Conservation (phyloP, 2,797 vertebrate species). For the Rhodeus uyekii region DNA sequence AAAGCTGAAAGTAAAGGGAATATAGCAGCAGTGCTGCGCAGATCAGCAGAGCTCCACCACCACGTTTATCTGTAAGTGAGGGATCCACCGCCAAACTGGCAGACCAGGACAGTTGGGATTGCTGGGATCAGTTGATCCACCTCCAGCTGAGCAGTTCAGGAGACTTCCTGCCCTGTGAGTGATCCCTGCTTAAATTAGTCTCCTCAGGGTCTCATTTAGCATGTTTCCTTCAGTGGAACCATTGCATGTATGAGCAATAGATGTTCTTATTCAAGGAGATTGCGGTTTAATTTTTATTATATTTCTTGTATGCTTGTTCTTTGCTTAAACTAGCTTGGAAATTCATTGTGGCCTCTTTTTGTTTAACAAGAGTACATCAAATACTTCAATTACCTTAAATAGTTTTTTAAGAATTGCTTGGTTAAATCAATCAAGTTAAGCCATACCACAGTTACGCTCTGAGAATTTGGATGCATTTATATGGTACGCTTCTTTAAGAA, state of each 20-base stretch:
- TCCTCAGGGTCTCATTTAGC: background rate
- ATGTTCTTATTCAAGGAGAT: background rate
- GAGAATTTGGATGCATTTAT: background rate
- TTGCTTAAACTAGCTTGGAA: background rate
- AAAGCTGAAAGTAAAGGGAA: constrained; percentile 43
- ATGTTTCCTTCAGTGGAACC: background rate
- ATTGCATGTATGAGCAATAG: background rate
- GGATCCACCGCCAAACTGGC: constrained; percentile 70
- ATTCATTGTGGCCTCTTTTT: background rate
- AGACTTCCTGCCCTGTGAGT: constrained; percentile 78
- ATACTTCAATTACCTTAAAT: background rate
- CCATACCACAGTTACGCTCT: background rate
- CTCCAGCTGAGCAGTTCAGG: constrained; percentile 74
- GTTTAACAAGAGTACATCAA: background rate
- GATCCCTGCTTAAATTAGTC: constrained; percentile 3
- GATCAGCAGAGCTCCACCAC: constrained; percentile 10
- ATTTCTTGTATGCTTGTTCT: background rate
- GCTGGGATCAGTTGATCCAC: constrained; percentile 80
- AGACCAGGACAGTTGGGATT: constrained; percentile 65
- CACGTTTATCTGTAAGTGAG: constrained; percentile 13
- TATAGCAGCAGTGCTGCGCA: constrained; percentile 22
- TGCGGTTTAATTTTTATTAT: background rate
- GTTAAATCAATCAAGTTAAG: background rate
- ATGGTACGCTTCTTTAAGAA: background rate
- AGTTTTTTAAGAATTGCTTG: background rate